Percentiles rank a stretch among this genome's conserved stretches.
These are phyloP conservation scores for Ormyrus labotus DNA, from an alignment of 2,888 invertebrate species.

Conservation along the genomic window DNA sequence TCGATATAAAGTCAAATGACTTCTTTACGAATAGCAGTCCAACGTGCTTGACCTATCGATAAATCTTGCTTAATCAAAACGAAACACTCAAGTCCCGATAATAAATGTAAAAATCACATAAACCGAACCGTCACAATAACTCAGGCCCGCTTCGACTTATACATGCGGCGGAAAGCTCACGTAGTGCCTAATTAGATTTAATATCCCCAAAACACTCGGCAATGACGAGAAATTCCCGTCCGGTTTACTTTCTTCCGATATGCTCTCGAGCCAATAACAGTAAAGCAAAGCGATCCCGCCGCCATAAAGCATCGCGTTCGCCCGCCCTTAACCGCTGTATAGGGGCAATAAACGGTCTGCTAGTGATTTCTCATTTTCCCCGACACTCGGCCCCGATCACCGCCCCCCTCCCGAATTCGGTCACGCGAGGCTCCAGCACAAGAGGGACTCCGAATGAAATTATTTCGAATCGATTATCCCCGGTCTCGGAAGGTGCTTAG, in stretches of 20 bases:
- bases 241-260: neutral
- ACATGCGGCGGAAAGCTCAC: neutral
- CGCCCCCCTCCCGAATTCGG: neutral
- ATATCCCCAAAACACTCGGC: slow-evolving; percentile 10
- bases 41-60: too few relatives aligned
- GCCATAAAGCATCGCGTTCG: neutral
- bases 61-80: too few relatives aligned
- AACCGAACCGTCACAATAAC: too few relatives aligned
- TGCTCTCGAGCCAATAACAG: neutral
- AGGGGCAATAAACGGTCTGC: slow-evolving; percentile 4
- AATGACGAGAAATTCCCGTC: neutral
- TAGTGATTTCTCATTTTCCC: slow-evolving; percentile 10
- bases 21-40: too few relatives aligned
- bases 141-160: too few relatives aligned
- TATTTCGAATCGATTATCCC: slow-evolving; percentile 35
- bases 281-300: slow-evolving; percentile 23
- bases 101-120: too few relatives aligned
- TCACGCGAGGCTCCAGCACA: slow-evolving; percentile 18
- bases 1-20: too few relatives aligned
- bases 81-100: too few relatives aligned
- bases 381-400: neutral
- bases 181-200: neutral
- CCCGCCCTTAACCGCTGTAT: neutral
- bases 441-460: slow-evolving; percentile 15
- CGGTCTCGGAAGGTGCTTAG: too few relatives aligned